A percentile compares a stretch with the other conserved stretches of the same genome.
These are phyloP conservation scores for Dastarcus helophoroides DNA, from an alignment of 2,888 invertebrate genomes.

Conservation along the genomic window DNA sequence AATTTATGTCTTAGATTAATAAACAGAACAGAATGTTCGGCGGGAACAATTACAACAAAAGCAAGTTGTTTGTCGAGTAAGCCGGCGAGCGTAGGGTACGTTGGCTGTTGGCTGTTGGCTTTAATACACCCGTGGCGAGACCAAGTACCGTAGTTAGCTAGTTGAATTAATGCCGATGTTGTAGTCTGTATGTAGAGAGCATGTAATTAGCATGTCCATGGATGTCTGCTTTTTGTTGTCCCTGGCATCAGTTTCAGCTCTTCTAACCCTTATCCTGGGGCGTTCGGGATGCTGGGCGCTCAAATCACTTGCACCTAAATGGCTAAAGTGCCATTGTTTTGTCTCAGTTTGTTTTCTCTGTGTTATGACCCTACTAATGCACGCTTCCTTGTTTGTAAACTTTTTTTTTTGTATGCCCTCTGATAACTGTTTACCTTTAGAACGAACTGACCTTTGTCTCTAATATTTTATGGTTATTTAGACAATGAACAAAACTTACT, in stretches of 20 bases:
- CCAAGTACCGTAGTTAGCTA: slow-evolving; percentile 32
- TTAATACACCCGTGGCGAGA: slow-evolving; percentile 34
- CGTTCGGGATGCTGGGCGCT: slow-evolving; percentile 16
- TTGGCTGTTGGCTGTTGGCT: slow-evolving; percentile 31
- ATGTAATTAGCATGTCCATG: slow-evolving; percentile 40
- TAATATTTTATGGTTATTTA: no score
- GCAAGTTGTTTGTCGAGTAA: slow-evolving; percentile 36
- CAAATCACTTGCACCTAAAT: slow-evolving; percentile 15
- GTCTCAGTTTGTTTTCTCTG: slow-evolving; percentile 17
- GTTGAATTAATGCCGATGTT: slow-evolving; percentile 38
- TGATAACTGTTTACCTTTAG: no score
- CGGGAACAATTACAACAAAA: slow-evolving; percentile 36
- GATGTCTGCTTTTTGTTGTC: slow-evolving; percentile 37
- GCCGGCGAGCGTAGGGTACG: slow-evolving; percentile 28
- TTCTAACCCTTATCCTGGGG: slow-evolving; percentile 29
- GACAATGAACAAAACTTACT: no score
- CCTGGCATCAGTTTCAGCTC: slow-evolving; percentile 27
- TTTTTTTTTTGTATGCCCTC: no score
- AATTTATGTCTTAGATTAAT: slow-evolving; percentile 38
- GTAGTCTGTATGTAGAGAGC: slow-evolving; percentile 38
- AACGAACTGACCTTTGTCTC: no score
- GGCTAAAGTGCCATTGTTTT: slow-evolving; percentile 19
- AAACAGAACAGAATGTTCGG: slow-evolving; percentile 34
- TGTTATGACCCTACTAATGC: no score
- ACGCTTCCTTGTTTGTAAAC: no score